Conservation (phyloP, 2,797 vertebrate species). For the Hoplostethus mediterraneus region DNA sequence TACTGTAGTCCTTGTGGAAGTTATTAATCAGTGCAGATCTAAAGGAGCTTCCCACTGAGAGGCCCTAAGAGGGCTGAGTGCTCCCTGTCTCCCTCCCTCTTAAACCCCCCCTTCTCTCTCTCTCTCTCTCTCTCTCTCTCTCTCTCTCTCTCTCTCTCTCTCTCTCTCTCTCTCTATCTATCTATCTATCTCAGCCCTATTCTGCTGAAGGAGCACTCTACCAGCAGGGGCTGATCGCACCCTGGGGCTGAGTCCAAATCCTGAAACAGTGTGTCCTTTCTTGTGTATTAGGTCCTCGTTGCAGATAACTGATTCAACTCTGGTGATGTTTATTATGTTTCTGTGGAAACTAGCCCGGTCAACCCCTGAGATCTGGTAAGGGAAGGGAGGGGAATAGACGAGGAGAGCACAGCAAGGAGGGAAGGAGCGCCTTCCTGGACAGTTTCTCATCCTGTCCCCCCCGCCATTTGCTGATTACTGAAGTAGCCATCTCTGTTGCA, state of each 20-base stretch:
- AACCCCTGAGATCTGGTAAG: background rate
- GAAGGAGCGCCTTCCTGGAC: conserved; percentile 30
- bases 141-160: background rate
- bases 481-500: conserved; percentile 66
- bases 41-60: conserved; percentile 25
- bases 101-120: too few species aligned
- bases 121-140: background rate
- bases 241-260: conserved; percentile 1
- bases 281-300: background rate
- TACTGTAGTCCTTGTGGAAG: background rate
- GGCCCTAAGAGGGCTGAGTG: background rate
- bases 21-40: conserved; percentile 48
- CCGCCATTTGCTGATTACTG: conserved; percentile 70
- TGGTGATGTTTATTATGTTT: background rate
- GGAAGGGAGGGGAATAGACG: conserved; percentile 1
- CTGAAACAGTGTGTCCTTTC: background rate
- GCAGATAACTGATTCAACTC: background rate
- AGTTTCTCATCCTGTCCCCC: conserved; percentile 50
- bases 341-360: background rate
- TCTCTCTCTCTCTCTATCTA: background rate
- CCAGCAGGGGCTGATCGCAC: conserved; percentile 36
- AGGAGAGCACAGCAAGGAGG: conserved; percentile 4
- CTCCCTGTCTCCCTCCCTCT: background rate
- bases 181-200: conserved; percentile 21
- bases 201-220: conserved; percentile 59